Base-by-base conservation (phyloP, 2,888 invertebrate species). In the Euclidia mi region DNA sequence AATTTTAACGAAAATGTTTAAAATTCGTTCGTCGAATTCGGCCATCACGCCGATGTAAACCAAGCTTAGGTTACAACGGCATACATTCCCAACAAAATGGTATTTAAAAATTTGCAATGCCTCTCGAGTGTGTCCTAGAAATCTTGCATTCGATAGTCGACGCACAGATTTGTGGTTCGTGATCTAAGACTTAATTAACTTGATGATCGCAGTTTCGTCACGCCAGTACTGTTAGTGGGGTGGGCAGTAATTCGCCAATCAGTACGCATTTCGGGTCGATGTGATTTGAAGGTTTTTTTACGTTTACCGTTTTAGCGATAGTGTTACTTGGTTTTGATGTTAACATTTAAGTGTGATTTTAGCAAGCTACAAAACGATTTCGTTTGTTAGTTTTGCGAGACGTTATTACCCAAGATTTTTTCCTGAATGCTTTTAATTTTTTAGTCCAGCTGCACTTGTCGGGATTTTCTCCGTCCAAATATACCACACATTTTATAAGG, bases 101-200 rank as follows among this genome's bases (percentile, higher is more conserved):
- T 76, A 71, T 79, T 82, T 81, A 79, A 79, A 81, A 79, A 89
- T 84, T 87, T 81, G 88, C 84, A 84, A 89, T 82, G 85, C 88
- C 75, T 68, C 81, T 79, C 65, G 73, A 76, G 79, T 80, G 65
- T 82, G 88, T 79, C 88, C 90, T 84, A 87, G 82, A 90, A 88
- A 84, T 83, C 78, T 79, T 51, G 77, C 77, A 85, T 82, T 85
- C 81, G 78, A 71, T 71, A 67, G 60, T 59, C 66, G 69, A 72
- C 77, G 58, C 66, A 80, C 63, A 65, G 66, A 78, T 76, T 71
- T 75, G 73, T 64, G 55, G 67, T 67, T 61, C 71, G 76, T 71
- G 73, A 66, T 70, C 63, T 65, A 56, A 70, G 68, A 71, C 63
- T 78, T 80, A 82, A 87, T 84, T 84, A 82, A 79, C 76, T 71